Conservation (phyloP, 2,888 invertebrate genomes). For the Bombyx huttoni region DNA sequence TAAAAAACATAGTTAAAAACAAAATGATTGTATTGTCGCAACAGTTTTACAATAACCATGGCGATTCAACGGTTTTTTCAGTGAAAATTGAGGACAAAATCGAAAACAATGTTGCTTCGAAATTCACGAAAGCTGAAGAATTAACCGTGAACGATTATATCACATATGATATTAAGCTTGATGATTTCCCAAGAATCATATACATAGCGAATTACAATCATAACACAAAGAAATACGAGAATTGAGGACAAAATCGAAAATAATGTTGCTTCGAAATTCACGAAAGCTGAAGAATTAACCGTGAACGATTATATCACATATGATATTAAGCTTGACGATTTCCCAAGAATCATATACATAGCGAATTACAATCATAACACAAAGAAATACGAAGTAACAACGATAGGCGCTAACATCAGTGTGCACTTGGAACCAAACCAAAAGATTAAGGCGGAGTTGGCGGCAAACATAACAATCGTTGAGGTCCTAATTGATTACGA, state of each 20-base stretch:
- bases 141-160: constrained; percentile 8
- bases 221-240: constrained; percentile 1
- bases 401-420: constrained; percentile 1
- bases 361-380: constrained; percentile 4
- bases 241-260: constrained; percentile 16
- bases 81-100: constrained; percentile 16
- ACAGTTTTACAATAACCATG: constrained; percentile 15
- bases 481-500: constrained; percentile 11
- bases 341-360: neutral
- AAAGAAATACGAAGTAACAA: neutral
- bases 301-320: constrained; percentile 3
- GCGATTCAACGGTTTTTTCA: constrained; percentile 11
- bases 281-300: constrained; percentile 9
- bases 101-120: constrained; percentile 14
- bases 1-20: constrained; percentile 10
- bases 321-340: neutral
- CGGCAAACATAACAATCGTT: constrained; percentile 5
- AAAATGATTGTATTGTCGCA: constrained; percentile 12
- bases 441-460: constrained; percentile 2
- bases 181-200: neutral
- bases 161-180: neutral
- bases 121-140: constrained; percentile 15
- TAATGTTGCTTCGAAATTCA: constrained; percentile 18
- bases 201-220: constrained; percentile 3
- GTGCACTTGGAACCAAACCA: constrained; percentile 5